phyloP scores from a whole-genome alignment of 2,797 vertebrate species.

The Mycteria americana region DNA sequence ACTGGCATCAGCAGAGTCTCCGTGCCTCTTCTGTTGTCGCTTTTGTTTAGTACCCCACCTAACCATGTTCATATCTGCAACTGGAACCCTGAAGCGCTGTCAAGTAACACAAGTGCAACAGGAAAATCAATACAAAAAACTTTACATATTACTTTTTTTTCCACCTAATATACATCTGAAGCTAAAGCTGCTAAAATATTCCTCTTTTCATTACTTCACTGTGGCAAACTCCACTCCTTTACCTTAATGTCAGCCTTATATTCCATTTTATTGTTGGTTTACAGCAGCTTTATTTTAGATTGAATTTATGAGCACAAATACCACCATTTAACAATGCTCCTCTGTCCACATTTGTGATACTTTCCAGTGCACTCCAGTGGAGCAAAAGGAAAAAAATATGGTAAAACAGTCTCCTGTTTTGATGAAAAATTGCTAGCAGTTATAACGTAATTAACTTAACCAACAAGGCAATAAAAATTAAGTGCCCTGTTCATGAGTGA shows the following conservation, averaged over 20 bases:
- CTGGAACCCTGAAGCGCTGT: background rate
- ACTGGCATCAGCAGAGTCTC: background rate
- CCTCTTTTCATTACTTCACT: background rate
- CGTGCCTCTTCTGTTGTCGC: background rate
- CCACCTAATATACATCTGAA: background rate
- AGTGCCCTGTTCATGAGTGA: background rate
- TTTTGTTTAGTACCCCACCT: background rate
- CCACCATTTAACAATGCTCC: background rate
- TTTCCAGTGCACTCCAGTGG: background rate
- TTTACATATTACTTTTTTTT: background rate
- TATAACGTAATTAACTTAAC: background rate
- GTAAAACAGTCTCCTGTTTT: conserved; percentile 9
- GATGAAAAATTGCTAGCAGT: conserved; percentile 13
- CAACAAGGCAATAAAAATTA: conserved; percentile 36
- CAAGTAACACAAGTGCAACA: background rate
- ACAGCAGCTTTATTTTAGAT: background rate
- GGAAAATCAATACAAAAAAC: background rate
- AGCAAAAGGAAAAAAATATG: background rate
- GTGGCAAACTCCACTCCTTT: background rate
- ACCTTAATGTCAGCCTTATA: background rate
- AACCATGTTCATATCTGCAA: background rate
- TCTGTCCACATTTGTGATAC: background rate
- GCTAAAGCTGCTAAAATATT: background rate
- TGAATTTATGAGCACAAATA: background rate
- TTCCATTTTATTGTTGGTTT: background rate